Percentiles rank a stretch among this genome's conserved stretches.
Evolutionary conservation across 2,113 vertebrate species (phyloP).

Genomic region (Plecotus auritus): DNA sequence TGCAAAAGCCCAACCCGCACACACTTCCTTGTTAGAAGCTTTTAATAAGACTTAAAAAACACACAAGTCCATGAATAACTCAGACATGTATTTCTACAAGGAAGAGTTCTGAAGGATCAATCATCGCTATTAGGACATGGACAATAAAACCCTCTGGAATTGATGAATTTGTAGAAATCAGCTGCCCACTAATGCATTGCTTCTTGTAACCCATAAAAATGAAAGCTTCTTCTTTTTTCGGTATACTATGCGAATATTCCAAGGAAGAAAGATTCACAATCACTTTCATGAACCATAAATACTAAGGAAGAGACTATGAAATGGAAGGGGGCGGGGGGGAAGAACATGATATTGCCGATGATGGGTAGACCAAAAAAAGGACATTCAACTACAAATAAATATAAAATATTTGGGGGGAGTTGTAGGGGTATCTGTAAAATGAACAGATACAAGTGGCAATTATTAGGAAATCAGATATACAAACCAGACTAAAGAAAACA

Average conservation of each 20-base stretch:
- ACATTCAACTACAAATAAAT: neutral
- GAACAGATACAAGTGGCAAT: neutral
- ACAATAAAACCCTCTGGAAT: slow-evolving; percentile 5
- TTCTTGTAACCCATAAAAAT: slow-evolving; percentile 33
- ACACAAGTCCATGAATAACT: neutral
- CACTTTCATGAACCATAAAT: slow-evolving; percentile 9
- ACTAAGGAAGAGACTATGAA: neutral
- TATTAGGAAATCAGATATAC: neutral
- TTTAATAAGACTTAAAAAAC: neutral
- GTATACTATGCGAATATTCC: neutral
- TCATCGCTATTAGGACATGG: slow-evolving; percentile 15
- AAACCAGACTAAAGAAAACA: neutral
- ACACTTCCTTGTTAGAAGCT: neutral
- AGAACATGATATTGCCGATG: neutral
- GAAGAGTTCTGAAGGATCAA: slow-evolving; percentile 30
- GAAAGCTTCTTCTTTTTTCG: neutral
- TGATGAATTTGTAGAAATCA: slow-evolving; percentile 45
- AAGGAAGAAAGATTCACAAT: slow-evolving; percentile 23
- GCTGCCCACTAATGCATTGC: slow-evolving; percentile 2
- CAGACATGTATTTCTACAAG: slow-evolving; percentile 24
- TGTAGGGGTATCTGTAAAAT: neutral
- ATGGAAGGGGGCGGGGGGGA: neutral
- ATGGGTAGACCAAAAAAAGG: neutral
- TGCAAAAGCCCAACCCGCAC: neutral
- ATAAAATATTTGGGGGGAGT: neutral